A percentile compares a stretch with the other conserved stretches of the same genome.
Conservation (phyloP, 2,888 invertebrate genomes). For the Theretra japonica region DNA sequence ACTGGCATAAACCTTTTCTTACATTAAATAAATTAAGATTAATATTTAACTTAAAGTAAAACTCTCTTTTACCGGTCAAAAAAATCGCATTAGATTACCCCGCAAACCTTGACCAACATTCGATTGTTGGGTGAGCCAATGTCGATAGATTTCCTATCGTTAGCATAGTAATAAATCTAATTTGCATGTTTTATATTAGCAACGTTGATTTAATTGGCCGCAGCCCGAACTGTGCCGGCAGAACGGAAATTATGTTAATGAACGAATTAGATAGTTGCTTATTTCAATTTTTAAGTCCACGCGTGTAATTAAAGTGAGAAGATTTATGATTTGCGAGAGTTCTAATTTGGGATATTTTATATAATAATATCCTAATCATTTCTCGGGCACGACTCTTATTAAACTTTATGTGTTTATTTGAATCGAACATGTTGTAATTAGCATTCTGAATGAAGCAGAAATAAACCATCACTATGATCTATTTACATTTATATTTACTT, state of each 20-base stretch:
- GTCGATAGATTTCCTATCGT: constrained; percentile 23
- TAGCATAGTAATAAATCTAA: constrained; percentile 27
- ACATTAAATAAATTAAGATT: too few species aligned
- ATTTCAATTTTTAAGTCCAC: background rate
- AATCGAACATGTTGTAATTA: too few species aligned
- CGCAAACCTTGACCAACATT: constrained; percentile 19
- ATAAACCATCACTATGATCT: too few species aligned
- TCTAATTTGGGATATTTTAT: background rate
- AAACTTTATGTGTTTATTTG: background rate
- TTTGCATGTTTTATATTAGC: constrained; percentile 21
- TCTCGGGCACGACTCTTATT: background rate
- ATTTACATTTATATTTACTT: too few species aligned
- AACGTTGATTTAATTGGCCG: constrained; percentile 11
- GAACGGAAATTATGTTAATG: constrained; percentile 19
- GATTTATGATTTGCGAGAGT: background rate
- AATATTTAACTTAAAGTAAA: too few species aligned
- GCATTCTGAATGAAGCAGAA: too few species aligned
- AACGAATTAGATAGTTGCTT: constrained; percentile 20
- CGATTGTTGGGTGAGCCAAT: constrained; percentile 21
- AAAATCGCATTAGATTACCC: constrained; percentile 3
- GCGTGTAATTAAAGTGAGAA: background rate
- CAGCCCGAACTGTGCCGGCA: background rate
- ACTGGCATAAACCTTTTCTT: too few species aligned
- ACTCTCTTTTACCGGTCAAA: background rate
- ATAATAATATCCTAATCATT: background rate